Base-by-base conservation (phyloP, 2,888 invertebrate genomes). In the Boloria selene region DNA sequence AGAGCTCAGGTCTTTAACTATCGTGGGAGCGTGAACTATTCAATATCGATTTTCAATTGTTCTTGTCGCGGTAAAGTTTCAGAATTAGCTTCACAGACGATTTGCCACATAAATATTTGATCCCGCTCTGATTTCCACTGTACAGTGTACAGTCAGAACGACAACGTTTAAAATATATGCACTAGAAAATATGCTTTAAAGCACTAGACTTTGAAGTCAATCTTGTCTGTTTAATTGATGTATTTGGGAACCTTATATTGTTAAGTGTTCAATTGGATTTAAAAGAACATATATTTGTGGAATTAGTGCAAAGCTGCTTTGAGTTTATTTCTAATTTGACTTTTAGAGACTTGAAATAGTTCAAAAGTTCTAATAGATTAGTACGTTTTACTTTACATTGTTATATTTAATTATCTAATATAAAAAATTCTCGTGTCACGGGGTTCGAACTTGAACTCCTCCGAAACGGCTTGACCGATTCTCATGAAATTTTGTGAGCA, bases 11-110 rank as follows among this genome's bases (percentile, higher is more conserved):
- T 56, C 22, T n/a, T 44, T 22, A 18, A 44, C 56, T 45, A 45
- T 44, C 44, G 44, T n/a, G 52, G 10, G 2, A 45, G 47, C 44
- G 52, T 16, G 50, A 52, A 45, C 44, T 16, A 17, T 54, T 47
- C 50, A 18, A 59, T 64, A 70, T 70, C 60, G 69, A 67, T 63
- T 70, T 70, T 70, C 67, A 60, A 67, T 67, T 64, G 64, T 38
- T 69, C 17, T 26, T 59, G 67, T 70, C 69, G 62, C 64, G 56
- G 49, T 67, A 59, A 70, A 70, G 54, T 70, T 65, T 51, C 67
- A 47, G 59, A 65, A 70, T 70, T 67, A 70, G 62, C 59, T 70
- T 61, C 52, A 54, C 62, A 59, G 61, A 62, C 65, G 61, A 49
- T 65, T 50, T 49, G 53, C 61, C 45, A 64, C 64, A 65, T 68